phyloP scores from a whole-genome alignment of 1,140 invertebrate genomes.

The Tetramorium alpestre region DNA sequence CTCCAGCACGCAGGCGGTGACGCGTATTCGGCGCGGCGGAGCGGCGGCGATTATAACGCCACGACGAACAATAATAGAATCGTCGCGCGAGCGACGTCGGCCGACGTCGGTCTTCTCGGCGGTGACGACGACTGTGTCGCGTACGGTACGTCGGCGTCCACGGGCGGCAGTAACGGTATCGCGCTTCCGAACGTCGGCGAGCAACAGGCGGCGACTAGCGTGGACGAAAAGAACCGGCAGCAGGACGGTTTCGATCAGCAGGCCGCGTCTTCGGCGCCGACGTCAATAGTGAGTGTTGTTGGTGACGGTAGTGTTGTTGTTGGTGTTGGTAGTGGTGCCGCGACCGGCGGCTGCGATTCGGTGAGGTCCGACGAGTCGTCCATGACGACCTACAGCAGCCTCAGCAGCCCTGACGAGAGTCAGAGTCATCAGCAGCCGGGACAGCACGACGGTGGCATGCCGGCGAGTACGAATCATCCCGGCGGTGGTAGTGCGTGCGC shows the following conservation, averaged over 20 bases:
- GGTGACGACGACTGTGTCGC: slow-evolving; percentile 62
- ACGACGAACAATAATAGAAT: slow-evolving; percentile 37
- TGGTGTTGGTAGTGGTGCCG: slow-evolving; percentile 44
- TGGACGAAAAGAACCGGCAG: slow-evolving; percentile 67
- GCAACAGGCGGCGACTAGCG: slow-evolving; percentile 58
- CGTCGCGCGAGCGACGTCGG: slow-evolving; percentile 41
- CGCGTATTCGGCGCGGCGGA: slow-evolving; percentile 49
- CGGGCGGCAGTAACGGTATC: slow-evolving; percentile 43
- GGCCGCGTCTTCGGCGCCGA: slow-evolving; percentile 35
- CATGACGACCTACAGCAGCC: slow-evolving; percentile 80
- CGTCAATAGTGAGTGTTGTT: slow-evolving; percentile 34
- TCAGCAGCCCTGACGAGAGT: slow-evolving; percentile 83
- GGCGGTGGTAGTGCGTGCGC: slow-evolving; percentile 74
- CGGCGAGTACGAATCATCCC: slow-evolving; percentile 64
- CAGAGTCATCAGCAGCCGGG: slow-evolving; percentile 75
- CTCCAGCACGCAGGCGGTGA: slow-evolving; percentile 54
- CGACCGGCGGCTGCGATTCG: slow-evolving; percentile 79
- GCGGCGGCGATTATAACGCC: slow-evolving; percentile 35
- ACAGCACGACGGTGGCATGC: slow-evolving; percentile 54
- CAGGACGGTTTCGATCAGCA: slow-evolving; percentile 70
- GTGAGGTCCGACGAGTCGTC: slow-evolving; percentile 84
- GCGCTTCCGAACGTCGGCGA: slow-evolving; percentile 61
- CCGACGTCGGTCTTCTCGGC: slow-evolving; percentile 60
- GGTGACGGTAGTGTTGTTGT: slow-evolving; percentile 44
- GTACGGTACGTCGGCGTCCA: slow-evolving; percentile 50